Evolutionary conservation across 2,113 vertebrate species (phyloP), one percentile per base, ranked within the genome.

Genomic region (Nibea albiflora): DNA sequence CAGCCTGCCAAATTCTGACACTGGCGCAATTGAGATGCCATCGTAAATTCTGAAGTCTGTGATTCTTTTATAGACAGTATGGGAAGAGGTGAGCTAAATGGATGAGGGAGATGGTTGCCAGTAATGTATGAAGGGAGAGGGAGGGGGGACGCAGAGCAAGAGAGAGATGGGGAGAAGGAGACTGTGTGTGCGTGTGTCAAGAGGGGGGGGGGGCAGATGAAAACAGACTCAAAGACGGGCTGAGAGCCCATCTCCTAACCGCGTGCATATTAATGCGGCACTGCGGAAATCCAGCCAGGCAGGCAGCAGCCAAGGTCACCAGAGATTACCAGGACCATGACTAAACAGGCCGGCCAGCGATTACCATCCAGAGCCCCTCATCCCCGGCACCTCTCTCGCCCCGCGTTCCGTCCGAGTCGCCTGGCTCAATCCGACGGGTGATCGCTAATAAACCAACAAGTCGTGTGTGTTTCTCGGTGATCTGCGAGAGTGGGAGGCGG

Each of bases 281-380:
- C 83, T 90, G 90, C 84, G 77, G 85, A 92, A 84, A 91, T 83
- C 81, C 88, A 79, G 73, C 65, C 73, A 73, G 77, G 65, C 64
- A 84, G 82, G 71, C 85, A 63, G 78, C 90, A 67, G 80, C 88
- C 93, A 93, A 93, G 92, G 93, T 94, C 92, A 85, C 70, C 83
- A 62, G 65, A 90, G 92, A 94, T 93, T 91, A 93, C 91, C 76
- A 86, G 83, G 60, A 88, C 90, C 88, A 88, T 91, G 93, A 92
- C 92, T 90, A 88, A 91, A 89, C 79, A 76, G 66, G 68, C 69
- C 49, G 70, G 65, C 78, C 85, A 26, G 31, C 42, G 52, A 88
- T 88, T 89, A 92, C 69, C 58, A 16, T 64, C 67, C 53, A 64
- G 69, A 26, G 24, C 24, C 42, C 44, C 28, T 72, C 57, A 57